Percentiles rank a stretch among this genome's conserved stretches.
These are phyloP conservation scores for Hypsibius dujardini DNA, from an alignment of 1,140 invertebrate species.

Conservation along the genomic window DNA sequence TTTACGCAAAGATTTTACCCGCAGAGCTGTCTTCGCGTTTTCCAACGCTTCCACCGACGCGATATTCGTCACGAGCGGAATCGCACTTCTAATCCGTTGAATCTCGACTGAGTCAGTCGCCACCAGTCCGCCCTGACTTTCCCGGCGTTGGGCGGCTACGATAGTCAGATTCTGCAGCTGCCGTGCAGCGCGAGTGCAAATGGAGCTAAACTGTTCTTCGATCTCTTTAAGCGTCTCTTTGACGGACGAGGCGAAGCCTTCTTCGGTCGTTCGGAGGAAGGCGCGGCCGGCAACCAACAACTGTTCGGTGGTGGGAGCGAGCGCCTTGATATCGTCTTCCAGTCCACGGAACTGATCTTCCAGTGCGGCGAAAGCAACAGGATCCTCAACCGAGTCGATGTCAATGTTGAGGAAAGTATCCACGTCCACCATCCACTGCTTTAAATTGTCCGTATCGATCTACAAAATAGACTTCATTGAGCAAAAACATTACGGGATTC, in stretches of 20 bases:
- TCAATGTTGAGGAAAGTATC: constrained; percentile 10
- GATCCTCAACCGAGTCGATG: constrained; percentile 5
- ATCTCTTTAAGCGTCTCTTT: not conserved
- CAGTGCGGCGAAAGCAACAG: not conserved
- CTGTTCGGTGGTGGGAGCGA: not conserved
- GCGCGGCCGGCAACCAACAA: not conserved
- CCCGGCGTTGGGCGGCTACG: not conserved
- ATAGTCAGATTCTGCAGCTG: not conserved
- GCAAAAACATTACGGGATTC: no score
- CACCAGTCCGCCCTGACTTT: not conserved
- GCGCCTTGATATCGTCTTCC: constrained; percentile 10
- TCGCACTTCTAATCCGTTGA: not conserved
- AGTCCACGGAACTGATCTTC: constrained; percentile 7
- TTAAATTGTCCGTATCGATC: not conserved
- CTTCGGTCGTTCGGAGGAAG: not conserved
- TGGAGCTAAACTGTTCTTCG: not conserved
- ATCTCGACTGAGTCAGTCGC: not conserved
- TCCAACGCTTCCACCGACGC: not conserved
- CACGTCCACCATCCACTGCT: constrained; percentile 15
- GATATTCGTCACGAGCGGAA: not conserved
- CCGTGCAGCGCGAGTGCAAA: not conserved
- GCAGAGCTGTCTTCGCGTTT: not conserved
- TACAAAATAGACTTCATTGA: not conserved
- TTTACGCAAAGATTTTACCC: not conserved
- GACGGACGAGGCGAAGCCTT: not conserved